Evolutionary conservation across 2,113 vertebrate species (phyloP).

Genomic region (Zapus hudsonius): DNA sequence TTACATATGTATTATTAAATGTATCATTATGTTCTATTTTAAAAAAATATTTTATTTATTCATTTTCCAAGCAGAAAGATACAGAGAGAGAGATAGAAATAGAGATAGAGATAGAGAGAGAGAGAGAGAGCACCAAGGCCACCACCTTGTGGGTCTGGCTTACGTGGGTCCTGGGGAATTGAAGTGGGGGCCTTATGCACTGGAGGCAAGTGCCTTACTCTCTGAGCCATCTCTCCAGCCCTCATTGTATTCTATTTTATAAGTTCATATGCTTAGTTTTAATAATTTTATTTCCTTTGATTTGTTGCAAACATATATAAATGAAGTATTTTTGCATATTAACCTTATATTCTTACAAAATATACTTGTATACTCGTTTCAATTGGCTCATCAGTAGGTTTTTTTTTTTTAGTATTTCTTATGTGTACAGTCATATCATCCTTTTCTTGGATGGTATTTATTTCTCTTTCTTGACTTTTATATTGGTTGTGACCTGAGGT

Average conservation of each 20-base stretch:
- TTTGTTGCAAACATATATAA: constrained; percentile 18
- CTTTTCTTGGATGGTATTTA: background rate
- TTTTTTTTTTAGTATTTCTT: constrained; percentile 9
- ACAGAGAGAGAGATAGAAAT: no score
- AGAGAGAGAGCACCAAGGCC: no score
- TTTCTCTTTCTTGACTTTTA: constrained; percentile 3
- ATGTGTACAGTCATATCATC: background rate
- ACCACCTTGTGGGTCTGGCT: no score
- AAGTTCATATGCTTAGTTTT: background rate
- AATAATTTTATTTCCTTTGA: background rate
- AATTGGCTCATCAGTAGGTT: background rate
- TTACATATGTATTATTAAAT: background rate
- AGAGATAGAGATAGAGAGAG: no score
- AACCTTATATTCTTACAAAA: background rate
- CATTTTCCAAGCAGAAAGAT: no score
- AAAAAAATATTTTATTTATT: no score
- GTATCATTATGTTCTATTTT: background rate
- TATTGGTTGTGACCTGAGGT: background rate
- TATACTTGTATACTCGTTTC: constrained; percentile 10
- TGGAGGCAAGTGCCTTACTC: no score
- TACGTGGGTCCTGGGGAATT: no score
- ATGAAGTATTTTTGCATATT: background rate
- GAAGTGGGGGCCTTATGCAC: no score
- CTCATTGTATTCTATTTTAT: background rate
- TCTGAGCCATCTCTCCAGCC: no score